Evolutionary conservation across 2,888 invertebrate genomes (phyloP).

Genomic region (Cabera pusaria): DNA sequence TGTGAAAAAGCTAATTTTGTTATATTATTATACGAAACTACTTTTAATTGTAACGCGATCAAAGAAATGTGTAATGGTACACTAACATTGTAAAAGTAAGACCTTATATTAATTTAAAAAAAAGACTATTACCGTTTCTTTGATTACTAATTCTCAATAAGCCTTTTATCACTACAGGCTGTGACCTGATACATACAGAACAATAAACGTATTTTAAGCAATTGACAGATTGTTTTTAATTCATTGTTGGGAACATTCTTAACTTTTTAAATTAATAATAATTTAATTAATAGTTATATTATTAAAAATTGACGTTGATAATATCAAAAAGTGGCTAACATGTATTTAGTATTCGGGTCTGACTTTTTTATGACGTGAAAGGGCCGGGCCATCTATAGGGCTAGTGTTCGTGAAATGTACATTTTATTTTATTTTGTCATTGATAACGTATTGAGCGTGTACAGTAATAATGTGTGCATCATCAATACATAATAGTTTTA

Average conservation of each 20-base stretch:
- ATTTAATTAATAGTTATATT: no score
- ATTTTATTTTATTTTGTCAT: not conserved
- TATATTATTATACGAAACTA: slow-evolving; percentile 7
- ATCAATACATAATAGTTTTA: slow-evolving; percentile 2
- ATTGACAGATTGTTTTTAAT: no score
- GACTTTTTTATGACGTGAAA: not conserved
- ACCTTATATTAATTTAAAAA: no score
- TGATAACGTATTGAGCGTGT: no score
- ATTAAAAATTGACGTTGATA: slow-evolving; percentile 46
- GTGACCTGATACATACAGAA: slow-evolving; percentile 20
- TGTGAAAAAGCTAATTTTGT: slow-evolving; percentile 16
- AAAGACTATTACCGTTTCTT: no score
- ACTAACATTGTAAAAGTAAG: no score
- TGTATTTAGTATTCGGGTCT: slow-evolving; percentile 4
- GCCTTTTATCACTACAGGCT: slow-evolving; percentile 19
- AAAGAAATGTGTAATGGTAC: not conserved
- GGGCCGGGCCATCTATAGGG: slow-evolving; percentile 1
- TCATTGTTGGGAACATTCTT: slow-evolving; percentile 7
- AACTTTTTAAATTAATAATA: slow-evolving; percentile 29
- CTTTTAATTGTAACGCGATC: slow-evolving; percentile 2
- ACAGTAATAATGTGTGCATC: slow-evolving; percentile 2
- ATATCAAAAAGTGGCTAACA: slow-evolving; percentile 39
- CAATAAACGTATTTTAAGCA: slow-evolving; percentile 19
- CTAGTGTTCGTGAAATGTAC: slow-evolving; percentile 2
- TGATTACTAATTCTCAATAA: slow-evolving; percentile 14